Base-by-base conservation (phyloP, 2,888 invertebrate species). In the Notodromas monacha region DNA sequence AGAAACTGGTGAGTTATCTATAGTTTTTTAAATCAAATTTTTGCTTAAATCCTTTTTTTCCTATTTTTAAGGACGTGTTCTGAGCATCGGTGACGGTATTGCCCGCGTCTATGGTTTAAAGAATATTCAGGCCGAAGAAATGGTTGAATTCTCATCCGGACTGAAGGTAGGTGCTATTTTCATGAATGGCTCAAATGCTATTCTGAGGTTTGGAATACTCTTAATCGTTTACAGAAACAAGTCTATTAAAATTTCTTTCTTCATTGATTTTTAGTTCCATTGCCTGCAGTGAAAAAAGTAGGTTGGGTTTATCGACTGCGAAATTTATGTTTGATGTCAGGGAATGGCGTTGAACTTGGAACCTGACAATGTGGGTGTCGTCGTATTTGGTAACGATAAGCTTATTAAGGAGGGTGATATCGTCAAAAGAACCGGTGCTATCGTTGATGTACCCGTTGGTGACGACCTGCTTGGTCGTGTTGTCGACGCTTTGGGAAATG, bases 331-430 rank as follows among this genome's bases (percentile, higher is more conserved):
- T n/a, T n/a, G n/a, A n/a, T n/a, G n/a, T n/a, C n/a, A n/a, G n/a
- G n/a, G 59, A 52, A 60, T 59, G 58, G 59, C 57, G 33, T 47
- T 60, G 42, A 60, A 60, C 46, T 54, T 60, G 51, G 60, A 60
- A 39, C 48, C 53, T 33, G 59, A 60, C 49, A 57, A 57, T 41
- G 60, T 60, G 36, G 60, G 60, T 48, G 57, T 57, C 41, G 60
- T 60, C 36, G 57, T 59, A 28, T 58, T 59, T 44, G 59, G 59
- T 48, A 57, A 58, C 43, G 57, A 60, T 46, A 56, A 52, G 42
- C 47, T 55, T 31, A 57, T 59, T 44, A 55, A 54, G 40, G 58
- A 60, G 42, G 59, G 59, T 33, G 58, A 58, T 40, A 48, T 57
- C 35, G 59, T 60, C 33, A 58, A 41, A 34, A 34, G 45, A 34